Conservation (phyloP, 2,113 vertebrate genomes). For the Eretmochelys imbricata region DNA sequence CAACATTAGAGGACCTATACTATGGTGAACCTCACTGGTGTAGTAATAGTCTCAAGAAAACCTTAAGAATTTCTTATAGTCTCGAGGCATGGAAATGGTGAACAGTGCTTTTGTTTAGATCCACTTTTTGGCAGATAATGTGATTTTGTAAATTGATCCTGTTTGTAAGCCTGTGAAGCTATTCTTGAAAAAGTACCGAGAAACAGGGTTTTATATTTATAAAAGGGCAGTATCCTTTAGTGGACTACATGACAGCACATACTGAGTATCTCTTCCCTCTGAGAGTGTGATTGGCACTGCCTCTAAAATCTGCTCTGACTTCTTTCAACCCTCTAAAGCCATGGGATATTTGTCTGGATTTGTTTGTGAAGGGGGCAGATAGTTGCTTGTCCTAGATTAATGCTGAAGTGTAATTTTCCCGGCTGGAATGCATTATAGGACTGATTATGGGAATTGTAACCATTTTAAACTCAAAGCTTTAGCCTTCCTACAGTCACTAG, state of each 20-base stretch:
- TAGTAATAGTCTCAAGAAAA: neutral
- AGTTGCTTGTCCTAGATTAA: neutral
- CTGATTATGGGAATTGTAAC: neutral
- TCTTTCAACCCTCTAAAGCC: constrained; percentile 3
- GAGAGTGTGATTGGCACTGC: neutral
- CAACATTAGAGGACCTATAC: neutral
- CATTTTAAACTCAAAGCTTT: neutral
- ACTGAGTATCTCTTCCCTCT: neutral
- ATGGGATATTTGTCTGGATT: neutral
- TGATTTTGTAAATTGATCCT: neutral
- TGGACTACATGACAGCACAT: neutral
- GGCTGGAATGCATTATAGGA: neutral
- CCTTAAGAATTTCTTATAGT: neutral
- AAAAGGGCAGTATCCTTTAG: neutral
- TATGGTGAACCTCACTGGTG: neutral
- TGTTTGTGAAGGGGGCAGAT: neutral
- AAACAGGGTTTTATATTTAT: neutral
- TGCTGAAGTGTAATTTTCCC: neutral
- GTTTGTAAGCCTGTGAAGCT: neutral
- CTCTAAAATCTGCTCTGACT: neutral
- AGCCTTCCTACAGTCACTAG: neutral
- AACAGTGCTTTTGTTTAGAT: neutral
- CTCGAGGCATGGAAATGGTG: neutral
- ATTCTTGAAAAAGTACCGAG: constrained; percentile 4
- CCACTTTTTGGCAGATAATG: neutral